Evolutionary conservation across 1,140 invertebrate genomes (phyloP).

Genomic region (Drosophila nebulosa): DNA sequence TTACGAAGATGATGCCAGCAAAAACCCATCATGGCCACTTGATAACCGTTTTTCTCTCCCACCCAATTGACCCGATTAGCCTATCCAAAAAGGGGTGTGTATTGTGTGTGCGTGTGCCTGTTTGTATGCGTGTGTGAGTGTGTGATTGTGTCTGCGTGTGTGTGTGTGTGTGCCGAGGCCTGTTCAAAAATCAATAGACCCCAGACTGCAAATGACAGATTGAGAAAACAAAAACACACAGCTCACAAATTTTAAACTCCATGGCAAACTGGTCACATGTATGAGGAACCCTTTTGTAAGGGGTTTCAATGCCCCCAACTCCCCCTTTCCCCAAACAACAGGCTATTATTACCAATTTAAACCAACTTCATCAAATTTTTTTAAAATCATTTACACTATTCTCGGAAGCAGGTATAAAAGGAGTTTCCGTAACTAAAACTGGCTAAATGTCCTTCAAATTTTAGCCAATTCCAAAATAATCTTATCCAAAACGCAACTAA

Average conservation of each 20-base stretch:
- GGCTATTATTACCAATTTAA: too few species aligned
- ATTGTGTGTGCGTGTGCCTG: neutral
- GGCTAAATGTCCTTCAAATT: too few species aligned
- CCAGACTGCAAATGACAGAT: conserved; percentile 38
- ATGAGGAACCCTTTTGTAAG: neutral
- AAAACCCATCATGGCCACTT: conserved; percentile 20
- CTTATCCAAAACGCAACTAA: too few species aligned
- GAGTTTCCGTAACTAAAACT: too few species aligned
- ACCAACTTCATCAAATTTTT: too few species aligned
- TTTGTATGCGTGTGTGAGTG: neutral
- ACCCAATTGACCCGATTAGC: conserved; percentile 61
- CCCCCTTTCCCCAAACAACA: neutral
- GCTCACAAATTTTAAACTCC: neutral
- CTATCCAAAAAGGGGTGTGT: neutral
- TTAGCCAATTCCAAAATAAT: too few species aligned
- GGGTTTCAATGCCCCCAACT: too few species aligned
- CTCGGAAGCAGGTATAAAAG: too few species aligned
- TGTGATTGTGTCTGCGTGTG: neutral
- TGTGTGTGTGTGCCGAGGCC: neutral
- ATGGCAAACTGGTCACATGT: neutral
- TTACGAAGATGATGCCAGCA: neutral
- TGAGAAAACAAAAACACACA: neutral
- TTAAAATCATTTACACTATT: too few species aligned
- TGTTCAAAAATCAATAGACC: conserved; percentile 63
- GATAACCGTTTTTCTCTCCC: conserved; percentile 40